Conservation (phyloP, 2,888 invertebrate genomes). For the Chymomyza caudatula region DNA sequence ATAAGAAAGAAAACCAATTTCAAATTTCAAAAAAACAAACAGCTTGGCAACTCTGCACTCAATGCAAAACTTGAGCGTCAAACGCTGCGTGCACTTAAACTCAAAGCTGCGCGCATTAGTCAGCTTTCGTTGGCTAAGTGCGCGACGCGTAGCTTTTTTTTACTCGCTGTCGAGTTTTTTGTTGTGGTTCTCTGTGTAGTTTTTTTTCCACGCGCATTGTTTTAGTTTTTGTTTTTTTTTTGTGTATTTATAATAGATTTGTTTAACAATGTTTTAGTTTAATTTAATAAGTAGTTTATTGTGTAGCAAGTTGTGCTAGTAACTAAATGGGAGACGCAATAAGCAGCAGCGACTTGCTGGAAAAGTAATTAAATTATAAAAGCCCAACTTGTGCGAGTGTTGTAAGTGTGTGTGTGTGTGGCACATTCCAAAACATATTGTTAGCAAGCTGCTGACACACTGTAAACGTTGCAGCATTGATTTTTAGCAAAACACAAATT, state of each 20-base stretch:
- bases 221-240: constrained; percentile 19
- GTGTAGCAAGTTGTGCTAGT: not conserved
- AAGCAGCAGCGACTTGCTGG: constrained; percentile 18
- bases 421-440: constrained; percentile 8
- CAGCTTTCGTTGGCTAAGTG: constrained; percentile 25
- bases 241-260: constrained; percentile 19
- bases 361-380: constrained; percentile 34
- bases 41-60: constrained; percentile 19
- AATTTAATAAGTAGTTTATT: constrained; percentile 28
- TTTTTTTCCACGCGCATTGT: constrained; percentile 33
- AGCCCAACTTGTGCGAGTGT: constrained; percentile 5
- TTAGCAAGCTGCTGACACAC: constrained; percentile 23
- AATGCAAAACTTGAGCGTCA: constrained; percentile 2
- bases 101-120: constrained; percentile 29
- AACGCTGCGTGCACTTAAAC: constrained; percentile 2
- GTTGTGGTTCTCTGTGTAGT: constrained; percentile 15
- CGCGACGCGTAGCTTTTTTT: constrained; percentile 19
- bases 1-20: not conserved
- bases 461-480: constrained; percentile 42
- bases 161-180: constrained; percentile 6
- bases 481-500: constrained; percentile 20
- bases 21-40: not conserved
- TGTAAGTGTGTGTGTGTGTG: constrained; percentile 9
- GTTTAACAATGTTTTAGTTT: constrained; percentile 41
- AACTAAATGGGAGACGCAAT: constrained; percentile 10